phyloP scores from a whole-genome alignment of 2,113 vertebrate genomes.

The Hymenochirus boettgeri region DNA sequence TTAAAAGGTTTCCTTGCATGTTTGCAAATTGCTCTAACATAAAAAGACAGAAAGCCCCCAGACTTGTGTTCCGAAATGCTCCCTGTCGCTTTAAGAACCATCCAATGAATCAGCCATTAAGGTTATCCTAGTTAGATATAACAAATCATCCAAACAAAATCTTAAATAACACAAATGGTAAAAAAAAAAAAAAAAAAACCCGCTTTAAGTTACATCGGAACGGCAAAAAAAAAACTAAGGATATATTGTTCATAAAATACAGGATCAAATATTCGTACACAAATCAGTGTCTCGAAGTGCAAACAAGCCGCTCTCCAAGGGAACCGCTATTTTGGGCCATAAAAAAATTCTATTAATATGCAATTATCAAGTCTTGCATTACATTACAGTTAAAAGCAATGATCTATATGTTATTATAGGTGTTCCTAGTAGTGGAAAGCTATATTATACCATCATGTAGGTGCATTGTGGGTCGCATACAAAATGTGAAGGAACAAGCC shows the following conservation, averaged over 20 bases:
- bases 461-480: background rate
- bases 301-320: conserved; percentile 25
- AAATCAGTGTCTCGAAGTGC: conserved; percentile 39
- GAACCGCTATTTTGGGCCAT: conserved; percentile 39
- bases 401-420: conserved; percentile 18
- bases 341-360: conserved; percentile 33
- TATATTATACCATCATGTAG: conserved; percentile 12
- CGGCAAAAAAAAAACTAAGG: conserved; percentile 39
- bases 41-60: conserved; percentile 29
- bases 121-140: conserved; percentile 53
- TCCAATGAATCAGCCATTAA: conserved; percentile 49
- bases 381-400: conserved; percentile 46
- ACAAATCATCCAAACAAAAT: conserved; percentile 49
- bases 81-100: conserved; percentile 46
- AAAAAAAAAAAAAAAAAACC: conserved; percentile 50
- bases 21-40: too few species aligned
- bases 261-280: conserved; percentile 45
- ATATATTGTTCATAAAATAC: conserved; percentile 42
- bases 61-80: conserved; percentile 58
- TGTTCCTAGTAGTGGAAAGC: background rate
- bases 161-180: conserved; percentile 57
- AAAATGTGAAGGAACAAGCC: too few species aligned
- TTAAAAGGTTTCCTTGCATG: too few species aligned
- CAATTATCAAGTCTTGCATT: conserved; percentile 44
- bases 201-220: conserved; percentile 55